phyloP scores from a whole-genome alignment of 1,140 invertebrate species.

The Caerostris extrusa region DNA sequence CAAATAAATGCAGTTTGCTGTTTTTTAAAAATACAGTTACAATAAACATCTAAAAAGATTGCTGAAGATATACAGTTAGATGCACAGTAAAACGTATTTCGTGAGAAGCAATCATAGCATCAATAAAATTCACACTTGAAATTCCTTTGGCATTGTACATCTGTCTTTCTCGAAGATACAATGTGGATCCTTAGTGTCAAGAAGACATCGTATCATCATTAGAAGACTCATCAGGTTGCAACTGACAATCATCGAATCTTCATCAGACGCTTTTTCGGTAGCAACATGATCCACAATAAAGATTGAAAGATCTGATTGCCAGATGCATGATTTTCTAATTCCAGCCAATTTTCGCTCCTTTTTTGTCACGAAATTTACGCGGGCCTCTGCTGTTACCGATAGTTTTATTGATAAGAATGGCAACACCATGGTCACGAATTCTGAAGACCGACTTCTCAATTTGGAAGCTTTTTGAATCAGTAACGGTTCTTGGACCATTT shows the following conservation, averaged over 20 bases:
- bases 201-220: conserved; percentile 43
- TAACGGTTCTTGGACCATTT: not conserved
- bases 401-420: conserved; percentile 71
- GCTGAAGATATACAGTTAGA: too few species aligned
- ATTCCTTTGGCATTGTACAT: too few species aligned
- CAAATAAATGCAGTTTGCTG: too few species aligned
- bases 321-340: conserved; percentile 63
- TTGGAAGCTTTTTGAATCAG: conserved; percentile 37
- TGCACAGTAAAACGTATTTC: too few species aligned
- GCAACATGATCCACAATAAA: conserved; percentile 10
- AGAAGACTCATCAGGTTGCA: conserved; percentile 9
- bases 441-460: conserved; percentile 52
- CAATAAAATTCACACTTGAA: too few species aligned
- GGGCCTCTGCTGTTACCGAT: conserved; percentile 39
- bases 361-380: conserved; percentile 43
- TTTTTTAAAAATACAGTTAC: too few species aligned
- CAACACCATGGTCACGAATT: conserved; percentile 58
- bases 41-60: too few species aligned
- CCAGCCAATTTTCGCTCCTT: conserved; percentile 50
- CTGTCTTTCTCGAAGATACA: not conserved
- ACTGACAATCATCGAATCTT: conserved; percentile 14
- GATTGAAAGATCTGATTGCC: conserved; percentile 40
- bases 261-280: not conserved
- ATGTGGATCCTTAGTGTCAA: not conserved
- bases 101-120: too few species aligned